A percentile compares a stretch with the other conserved stretches of the same genome.
phyloP scores from a whole-genome alignment of 2,113 vertebrate species.

The Corvus moneduloides region DNA sequence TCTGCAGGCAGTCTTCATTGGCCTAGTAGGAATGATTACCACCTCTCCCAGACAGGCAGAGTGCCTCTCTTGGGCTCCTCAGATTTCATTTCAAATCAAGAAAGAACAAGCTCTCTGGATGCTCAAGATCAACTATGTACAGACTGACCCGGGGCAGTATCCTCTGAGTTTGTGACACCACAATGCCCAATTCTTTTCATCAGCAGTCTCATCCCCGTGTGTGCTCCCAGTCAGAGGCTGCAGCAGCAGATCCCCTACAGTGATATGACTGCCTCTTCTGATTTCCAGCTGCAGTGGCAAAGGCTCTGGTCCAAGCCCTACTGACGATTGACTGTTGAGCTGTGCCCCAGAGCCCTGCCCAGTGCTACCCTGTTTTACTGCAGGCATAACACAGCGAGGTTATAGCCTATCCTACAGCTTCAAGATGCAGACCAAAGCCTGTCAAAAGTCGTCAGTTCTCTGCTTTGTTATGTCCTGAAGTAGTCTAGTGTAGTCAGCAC shows the following conservation, averaged over 20 bases:
- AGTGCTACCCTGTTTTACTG: neutral
- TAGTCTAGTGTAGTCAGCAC: neutral
- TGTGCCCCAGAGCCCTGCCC: neutral
- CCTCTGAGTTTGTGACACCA: neutral
- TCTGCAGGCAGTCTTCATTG: neutral
- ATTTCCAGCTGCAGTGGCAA: neutral
- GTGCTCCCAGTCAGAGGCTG: neutral
- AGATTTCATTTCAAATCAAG: neutral
- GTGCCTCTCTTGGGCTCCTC: neutral
- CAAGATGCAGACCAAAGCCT: neutral
- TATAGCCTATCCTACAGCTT: neutral
- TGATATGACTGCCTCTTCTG: neutral
- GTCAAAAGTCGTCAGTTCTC: neutral
- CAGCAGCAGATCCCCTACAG: neutral
- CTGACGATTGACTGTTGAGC: neutral
- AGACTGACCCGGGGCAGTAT: accelerated
- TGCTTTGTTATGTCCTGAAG: neutral
- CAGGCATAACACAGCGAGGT: accelerated
- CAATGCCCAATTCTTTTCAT: neutral
- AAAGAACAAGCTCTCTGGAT: neutral
- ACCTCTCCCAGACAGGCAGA: neutral
- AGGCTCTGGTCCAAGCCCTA: neutral
- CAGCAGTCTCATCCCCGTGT: neutral
- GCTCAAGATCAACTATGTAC: neutral
- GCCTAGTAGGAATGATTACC: neutral